phyloP scores from a whole-genome alignment of 2,888 invertebrate species.

The Ormyrus thymus region DNA sequence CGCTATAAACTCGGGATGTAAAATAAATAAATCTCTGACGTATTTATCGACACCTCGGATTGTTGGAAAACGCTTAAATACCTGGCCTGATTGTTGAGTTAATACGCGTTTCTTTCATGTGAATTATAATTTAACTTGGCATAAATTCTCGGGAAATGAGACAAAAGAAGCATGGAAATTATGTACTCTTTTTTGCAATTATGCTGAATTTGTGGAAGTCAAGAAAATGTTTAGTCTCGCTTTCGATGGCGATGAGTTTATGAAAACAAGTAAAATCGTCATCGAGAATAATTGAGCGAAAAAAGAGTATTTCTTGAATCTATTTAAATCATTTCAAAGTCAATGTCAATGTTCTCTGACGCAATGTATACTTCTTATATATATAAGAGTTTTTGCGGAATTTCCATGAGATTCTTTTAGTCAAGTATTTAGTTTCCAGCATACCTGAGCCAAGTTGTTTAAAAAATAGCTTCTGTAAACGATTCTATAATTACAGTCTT shows the following conservation, averaged over 20 bases:
- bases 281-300: not conserved
- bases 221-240: not conserved
- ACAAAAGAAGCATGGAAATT: not conserved
- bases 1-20: not conserved
- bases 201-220: not conserved
- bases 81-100: no score
- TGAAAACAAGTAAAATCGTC: not conserved
- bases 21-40: not conserved
- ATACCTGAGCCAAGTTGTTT: not conserved
- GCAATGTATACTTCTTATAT: not conserved
- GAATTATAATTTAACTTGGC: no score
- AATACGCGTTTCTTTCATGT: no score
- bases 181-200: not conserved
- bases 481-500: not conserved
- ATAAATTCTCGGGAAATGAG: not conserved
- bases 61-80: no score
- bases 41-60: no score
- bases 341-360: slow-evolving; percentile 23
- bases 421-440: not conserved
- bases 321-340: slow-evolving; percentile 10
- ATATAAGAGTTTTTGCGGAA: no score
- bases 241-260: not conserved
- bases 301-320: not conserved
- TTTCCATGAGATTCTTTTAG: no score
- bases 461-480: not conserved